Evolutionary conservation across 1,140 invertebrate species (phyloP).

Genomic region (Drosophila sp.): DNA sequence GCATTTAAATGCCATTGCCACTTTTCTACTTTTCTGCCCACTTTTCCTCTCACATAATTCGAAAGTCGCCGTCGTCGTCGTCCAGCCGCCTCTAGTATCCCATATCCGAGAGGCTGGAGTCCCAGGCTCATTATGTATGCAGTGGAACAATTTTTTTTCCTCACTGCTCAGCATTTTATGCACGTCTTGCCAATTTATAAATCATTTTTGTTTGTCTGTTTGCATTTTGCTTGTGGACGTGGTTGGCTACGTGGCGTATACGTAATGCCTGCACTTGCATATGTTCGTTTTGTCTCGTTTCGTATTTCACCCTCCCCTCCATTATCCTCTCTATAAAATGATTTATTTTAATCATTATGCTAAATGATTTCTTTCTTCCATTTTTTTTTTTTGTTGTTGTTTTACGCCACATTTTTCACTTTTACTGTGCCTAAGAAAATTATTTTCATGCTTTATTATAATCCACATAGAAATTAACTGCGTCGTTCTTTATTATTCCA

Average conservation of each 20-base stretch:
- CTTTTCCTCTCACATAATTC: conserved; percentile 41
- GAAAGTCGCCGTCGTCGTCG: conserved; percentile 54
- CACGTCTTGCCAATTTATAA: conserved; percentile 81
- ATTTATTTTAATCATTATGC: conserved; percentile 82
- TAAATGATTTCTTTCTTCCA: conserved; percentile 65
- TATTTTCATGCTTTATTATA: conserved; percentile 45
- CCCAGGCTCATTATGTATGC: conserved; percentile 75
- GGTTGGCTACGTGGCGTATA: conserved; percentile 70
- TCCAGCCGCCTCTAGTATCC: conserved; percentile 36
- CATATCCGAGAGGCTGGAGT: conserved; percentile 24
- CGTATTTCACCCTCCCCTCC: not conserved
- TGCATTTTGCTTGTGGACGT: conserved; percentile 73
- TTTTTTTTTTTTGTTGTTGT: conserved; percentile 1
- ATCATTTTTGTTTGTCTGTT: conserved; percentile 81
- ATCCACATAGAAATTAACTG: conserved; percentile 1
- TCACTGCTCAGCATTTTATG: conserved; percentile 75
- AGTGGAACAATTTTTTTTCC: conserved; percentile 68
- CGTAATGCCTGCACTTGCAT: conserved; percentile 61
- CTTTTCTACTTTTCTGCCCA: conserved; percentile 39
- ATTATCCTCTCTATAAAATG: conserved; percentile 52
- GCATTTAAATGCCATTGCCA: conserved; percentile 76
- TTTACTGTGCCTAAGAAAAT: conserved; percentile 64
- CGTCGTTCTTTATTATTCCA: not conserved
- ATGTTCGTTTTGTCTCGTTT: conserved; percentile 35
- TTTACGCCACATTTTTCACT: conserved; percentile 64